Evolutionary conservation across 1,140 invertebrate genomes (phyloP).

Genomic region (Hylaeus anthracinus): DNA sequence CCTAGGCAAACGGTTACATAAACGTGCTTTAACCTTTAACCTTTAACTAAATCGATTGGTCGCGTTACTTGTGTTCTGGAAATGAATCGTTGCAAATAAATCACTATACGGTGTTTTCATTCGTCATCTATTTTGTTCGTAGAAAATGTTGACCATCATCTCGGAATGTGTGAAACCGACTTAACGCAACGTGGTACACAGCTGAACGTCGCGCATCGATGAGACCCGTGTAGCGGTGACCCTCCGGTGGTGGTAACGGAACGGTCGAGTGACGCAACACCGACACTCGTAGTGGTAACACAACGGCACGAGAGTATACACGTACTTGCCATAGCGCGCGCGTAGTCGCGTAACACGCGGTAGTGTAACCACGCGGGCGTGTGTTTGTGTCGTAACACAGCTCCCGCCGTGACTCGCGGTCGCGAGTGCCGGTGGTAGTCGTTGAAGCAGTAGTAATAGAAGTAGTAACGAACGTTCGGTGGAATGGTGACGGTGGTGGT

Average conservation of each 20-base stretch:
- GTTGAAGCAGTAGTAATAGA: neutral
- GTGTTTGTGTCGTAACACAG: neutral
- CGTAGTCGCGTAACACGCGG: too few species aligned
- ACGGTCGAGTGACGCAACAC: constrained; percentile 21
- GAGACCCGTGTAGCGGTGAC: neutral
- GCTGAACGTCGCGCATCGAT: constrained; percentile 6
- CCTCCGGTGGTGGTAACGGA: constrained; percentile 11
- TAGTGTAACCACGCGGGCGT: neutral
- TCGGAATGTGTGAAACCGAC: too few species aligned
- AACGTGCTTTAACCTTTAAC: too few species aligned
- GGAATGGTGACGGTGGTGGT: neutral
- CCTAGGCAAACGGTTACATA: too few species aligned
- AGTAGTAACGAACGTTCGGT: neutral
- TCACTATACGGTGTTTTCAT: too few species aligned
- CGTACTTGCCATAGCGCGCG: too few species aligned
- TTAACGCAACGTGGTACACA: constrained; percentile 27
- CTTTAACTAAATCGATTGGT: too few species aligned
- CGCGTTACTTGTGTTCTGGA: too few species aligned
- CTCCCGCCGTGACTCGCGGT: neutral
- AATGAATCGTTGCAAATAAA: too few species aligned
- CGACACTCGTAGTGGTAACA: constrained; percentile 19
- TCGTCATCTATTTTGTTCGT: too few species aligned
- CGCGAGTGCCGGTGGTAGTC: neutral
- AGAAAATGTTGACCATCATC: too few species aligned
- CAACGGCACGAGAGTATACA: neutral